A percentile compares a stretch with the other conserved stretches of the same genome.
Conservation (phyloP, 2,888 invertebrate species). For the Deilephila elpenor region DNA sequence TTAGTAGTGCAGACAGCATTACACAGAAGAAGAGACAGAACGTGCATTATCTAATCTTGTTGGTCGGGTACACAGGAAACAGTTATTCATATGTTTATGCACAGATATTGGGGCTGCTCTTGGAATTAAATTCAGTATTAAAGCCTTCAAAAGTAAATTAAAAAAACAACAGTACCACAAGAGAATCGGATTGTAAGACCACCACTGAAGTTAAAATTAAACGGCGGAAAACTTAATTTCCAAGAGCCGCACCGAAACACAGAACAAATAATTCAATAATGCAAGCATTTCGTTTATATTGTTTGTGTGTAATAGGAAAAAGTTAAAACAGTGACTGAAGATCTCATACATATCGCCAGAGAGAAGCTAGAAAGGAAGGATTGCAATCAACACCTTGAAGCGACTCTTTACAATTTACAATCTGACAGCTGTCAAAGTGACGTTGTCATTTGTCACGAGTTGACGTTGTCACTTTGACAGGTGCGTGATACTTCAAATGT, state of each 20-base stretch:
- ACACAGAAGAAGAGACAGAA: conserved; percentile 58
- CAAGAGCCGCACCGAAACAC: conserved; percentile 62
- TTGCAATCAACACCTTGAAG: conserved; percentile 62
- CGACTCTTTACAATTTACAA: conserved; percentile 60
- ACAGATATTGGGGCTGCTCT: conserved; percentile 47
- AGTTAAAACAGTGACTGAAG: conserved; percentile 61
- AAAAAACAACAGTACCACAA: background rate
- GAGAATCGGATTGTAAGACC: background rate
- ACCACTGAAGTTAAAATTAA: background rate
- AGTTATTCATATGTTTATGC: conserved; percentile 61
- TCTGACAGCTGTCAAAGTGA: conserved; percentile 29
- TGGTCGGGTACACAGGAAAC: conserved; percentile 76
- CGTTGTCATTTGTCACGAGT: conserved; percentile 4
- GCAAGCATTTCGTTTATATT: conserved; percentile 68
- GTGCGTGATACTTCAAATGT: background rate
- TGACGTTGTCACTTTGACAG: conserved; percentile 23
- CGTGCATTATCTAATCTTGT: conserved; percentile 77
- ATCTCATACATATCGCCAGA: conserved; percentile 55
- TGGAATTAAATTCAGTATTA: conserved; percentile 2
- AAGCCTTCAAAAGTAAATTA: background rate
- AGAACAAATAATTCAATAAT: conserved; percentile 62
- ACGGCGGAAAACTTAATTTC: background rate
- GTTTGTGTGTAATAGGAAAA: conserved; percentile 60
- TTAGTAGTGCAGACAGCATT: conserved; percentile 59
- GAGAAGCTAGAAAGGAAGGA: conserved; percentile 69